Evolutionary conservation across 2,113 vertebrate species (phyloP).

Genomic region (Noctilio leporinus): DNA sequence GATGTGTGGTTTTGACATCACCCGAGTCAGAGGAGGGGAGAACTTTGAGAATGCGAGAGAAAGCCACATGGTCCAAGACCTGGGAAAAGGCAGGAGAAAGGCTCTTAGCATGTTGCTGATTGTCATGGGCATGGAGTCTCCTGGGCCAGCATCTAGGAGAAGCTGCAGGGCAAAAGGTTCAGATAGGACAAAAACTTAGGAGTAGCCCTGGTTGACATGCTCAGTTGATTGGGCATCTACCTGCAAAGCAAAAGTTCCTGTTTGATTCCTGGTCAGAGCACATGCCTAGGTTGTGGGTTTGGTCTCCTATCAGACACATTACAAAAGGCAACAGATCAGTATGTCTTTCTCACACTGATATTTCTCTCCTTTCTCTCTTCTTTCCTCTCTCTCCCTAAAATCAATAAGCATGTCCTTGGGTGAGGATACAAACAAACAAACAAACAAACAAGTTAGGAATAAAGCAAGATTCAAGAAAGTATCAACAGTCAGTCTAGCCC

Average conservation of each 20-base stretch:
- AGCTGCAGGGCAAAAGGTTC: background rate
- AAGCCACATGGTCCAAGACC: fast-evolving
- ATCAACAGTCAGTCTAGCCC: background rate
- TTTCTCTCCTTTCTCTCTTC: too few species aligned
- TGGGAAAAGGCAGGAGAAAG: background rate
- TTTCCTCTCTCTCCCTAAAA: too few species aligned
- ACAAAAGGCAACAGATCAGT: too few species aligned
- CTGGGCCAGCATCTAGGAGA: background rate
- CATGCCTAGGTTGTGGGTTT: too few species aligned
- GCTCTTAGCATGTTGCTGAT: background rate
- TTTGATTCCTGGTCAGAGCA: too few species aligned
- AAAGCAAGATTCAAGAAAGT: background rate
- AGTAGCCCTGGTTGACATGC: background rate
- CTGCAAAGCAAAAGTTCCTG: too few species aligned
- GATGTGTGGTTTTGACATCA: background rate
- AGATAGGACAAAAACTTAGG: background rate
- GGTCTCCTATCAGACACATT: too few species aligned
- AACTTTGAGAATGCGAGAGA: background rate
- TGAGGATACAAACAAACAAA: too few species aligned
- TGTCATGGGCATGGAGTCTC: background rate
- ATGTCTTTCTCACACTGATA: too few species aligned
- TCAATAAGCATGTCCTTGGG: too few species aligned
- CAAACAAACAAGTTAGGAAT: background rate
- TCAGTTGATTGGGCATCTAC: too few species aligned
- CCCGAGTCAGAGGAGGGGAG: background rate